phyloP scores from a whole-genome alignment of 1,140 invertebrate species.

The Augochlora pura region DNA sequence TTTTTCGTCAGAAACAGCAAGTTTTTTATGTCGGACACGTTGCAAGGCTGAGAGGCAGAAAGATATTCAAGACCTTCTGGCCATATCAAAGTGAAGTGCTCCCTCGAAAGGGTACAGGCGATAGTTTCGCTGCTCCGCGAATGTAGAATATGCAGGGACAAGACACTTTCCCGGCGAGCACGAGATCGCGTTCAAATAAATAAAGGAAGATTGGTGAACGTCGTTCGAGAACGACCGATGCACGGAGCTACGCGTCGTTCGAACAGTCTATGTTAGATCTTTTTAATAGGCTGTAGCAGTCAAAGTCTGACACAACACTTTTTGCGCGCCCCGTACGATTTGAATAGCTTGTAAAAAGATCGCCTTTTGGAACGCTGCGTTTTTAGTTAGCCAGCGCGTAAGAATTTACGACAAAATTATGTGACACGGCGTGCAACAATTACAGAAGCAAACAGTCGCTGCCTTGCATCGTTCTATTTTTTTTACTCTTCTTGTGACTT shows the following conservation, averaged over 20 bases:
- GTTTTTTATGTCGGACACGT: not conserved
- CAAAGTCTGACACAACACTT: too few species aligned
- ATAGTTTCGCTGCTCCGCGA: not conserved
- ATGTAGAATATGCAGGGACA: not conserved
- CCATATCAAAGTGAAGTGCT: not conserved
- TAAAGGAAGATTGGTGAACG: not conserved
- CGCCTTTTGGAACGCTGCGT: too few species aligned
- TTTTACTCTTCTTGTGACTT: too few species aligned
- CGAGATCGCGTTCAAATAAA: not conserved
- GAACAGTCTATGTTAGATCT: not conserved
- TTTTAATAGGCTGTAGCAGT: not conserved
- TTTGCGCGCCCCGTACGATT: too few species aligned
- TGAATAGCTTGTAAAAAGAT: too few species aligned
- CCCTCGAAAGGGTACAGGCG: not conserved
- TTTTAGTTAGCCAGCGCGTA: too few species aligned
- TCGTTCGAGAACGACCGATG: not conserved
- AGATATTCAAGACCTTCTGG: not conserved
- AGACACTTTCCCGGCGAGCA: not conserved
- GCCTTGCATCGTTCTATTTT: too few species aligned
- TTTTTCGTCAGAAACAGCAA: too few species aligned
- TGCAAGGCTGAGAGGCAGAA: not conserved
- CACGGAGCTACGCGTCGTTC: not conserved
- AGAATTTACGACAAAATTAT: too few species aligned
- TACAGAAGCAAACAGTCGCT: too few species aligned
- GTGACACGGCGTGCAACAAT: too few species aligned